These are phyloP conservation scores for Drosophila tristis DNA, from an alignment of 1,140 invertebrate genomes.

Conservation along the genomic window DNA sequence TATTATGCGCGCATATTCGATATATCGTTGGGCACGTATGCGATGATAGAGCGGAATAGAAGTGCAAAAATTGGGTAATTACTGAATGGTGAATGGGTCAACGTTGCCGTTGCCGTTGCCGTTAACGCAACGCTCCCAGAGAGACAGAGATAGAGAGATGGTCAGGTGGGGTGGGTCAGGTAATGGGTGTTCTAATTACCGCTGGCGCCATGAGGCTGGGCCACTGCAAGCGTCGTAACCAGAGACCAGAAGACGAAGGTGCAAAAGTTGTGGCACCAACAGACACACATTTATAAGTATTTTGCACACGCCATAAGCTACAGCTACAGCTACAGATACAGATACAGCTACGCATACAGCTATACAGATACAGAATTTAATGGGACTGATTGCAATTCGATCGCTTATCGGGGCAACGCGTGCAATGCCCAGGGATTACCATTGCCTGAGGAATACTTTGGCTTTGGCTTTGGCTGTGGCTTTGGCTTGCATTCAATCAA, in stretches of 20 bases:
- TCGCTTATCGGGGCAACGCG: conserved; percentile 47
- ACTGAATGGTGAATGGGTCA: conserved; percentile 51
- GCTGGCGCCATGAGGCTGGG: conserved; percentile 62
- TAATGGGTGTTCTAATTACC: conserved; percentile 61
- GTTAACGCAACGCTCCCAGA: background rate
- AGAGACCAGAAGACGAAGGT: conserved; percentile 46
- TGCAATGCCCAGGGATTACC: conserved; percentile 50
- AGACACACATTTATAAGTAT: conserved; percentile 3
- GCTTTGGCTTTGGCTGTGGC: too few relatives aligned
- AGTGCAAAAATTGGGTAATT: conserved; percentile 63
- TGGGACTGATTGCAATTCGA: conserved; percentile 66
- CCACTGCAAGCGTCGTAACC: conserved; percentile 56
- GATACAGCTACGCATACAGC: conserved; percentile 4
- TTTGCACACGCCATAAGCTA: conserved; percentile 56
- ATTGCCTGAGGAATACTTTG: conserved; percentile 17
- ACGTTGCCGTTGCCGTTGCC: conserved; percentile 18
- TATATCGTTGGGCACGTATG: conserved; percentile 52
- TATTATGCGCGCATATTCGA: conserved; percentile 51
- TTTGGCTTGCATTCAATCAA: background rate
- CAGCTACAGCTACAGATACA: conserved; percentile 24
- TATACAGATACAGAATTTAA: conserved; percentile 36
- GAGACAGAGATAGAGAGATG: conserved; percentile 1
- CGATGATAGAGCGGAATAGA: conserved; percentile 43
- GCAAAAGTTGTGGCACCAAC: conserved; percentile 11
- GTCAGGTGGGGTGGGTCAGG: background rate